These are phyloP conservation scores for Cryptocheilus praepositus DNA, from an alignment of 2,888 invertebrate species.

Conservation along the genomic window DNA sequence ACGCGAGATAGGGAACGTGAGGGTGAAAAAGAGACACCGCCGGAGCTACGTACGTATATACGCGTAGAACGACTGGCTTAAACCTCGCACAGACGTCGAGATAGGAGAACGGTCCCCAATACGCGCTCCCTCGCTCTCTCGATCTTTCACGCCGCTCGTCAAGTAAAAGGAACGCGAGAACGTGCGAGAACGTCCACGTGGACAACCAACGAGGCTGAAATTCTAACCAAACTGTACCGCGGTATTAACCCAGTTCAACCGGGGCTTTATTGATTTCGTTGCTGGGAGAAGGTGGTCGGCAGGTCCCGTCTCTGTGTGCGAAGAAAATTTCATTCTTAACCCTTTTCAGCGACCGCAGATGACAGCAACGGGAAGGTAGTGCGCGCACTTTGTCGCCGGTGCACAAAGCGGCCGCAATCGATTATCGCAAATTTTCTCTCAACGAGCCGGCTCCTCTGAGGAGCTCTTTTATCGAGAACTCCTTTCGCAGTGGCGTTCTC, in stretches of 20 bases:
- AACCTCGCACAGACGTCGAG: slow-evolving; percentile 15
- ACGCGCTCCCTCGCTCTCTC: background rate
- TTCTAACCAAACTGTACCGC: slow-evolving; percentile 42
- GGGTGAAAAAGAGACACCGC: slow-evolving; percentile 16
- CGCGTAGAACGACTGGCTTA: slow-evolving; percentile 29
- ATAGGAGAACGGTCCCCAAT: background rate
- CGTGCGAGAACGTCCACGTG: background rate
- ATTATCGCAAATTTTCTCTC: slow-evolving; percentile 41
- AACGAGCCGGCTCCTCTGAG: too few relatives aligned
- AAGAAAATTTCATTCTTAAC: slow-evolving; percentile 56
- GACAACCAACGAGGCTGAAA: slow-evolving; percentile 15
- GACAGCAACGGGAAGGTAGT: slow-evolving; percentile 25
- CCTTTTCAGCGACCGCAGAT: slow-evolving; percentile 33
- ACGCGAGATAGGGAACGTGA: slow-evolving; percentile 12
- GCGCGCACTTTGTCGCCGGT: slow-evolving; percentile 36
- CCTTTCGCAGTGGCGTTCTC: too few relatives aligned
- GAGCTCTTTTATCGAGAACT: too few relatives aligned
- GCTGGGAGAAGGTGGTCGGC: slow-evolving; percentile 31
- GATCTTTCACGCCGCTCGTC: background rate
- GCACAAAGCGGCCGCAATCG: slow-evolving; percentile 39
- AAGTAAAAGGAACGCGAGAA: background rate
- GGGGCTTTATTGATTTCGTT: slow-evolving; percentile 50
- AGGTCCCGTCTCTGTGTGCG: slow-evolving; percentile 25
- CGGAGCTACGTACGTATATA: slow-evolving; percentile 8
- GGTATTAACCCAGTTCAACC: slow-evolving; percentile 54